Conservation (phyloP, 2,797 vertebrate genomes). For the Lepidocolaptes lacrymiger region DNA sequence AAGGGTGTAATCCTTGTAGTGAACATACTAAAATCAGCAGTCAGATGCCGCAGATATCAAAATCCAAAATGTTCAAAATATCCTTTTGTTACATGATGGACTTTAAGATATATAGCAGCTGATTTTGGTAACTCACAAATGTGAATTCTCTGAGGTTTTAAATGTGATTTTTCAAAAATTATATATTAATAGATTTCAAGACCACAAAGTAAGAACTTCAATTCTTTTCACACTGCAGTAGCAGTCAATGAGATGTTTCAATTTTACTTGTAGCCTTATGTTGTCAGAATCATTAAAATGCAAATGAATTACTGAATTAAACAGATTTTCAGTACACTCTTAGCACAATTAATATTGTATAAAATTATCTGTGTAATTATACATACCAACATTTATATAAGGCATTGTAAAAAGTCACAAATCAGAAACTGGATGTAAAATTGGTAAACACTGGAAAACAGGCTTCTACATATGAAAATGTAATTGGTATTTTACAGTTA, state of each 20-base stretch:
- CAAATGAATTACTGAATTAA: constrained; percentile 79
- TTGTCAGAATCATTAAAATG: constrained; percentile 78
- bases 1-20: not conserved
- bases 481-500: constrained; percentile 45
- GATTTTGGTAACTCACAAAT: not conserved
- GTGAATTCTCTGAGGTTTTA: not conserved
- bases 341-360: constrained; percentile 79
- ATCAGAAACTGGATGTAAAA: constrained; percentile 65
- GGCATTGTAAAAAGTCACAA: constrained; percentile 69
- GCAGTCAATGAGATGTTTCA: constrained; percentile 70
- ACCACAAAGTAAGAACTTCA: constrained; percentile 50
- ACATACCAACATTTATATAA: constrained; percentile 72
- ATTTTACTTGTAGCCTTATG: constrained; percentile 71
- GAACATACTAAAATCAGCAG: not conserved
- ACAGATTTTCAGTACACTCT: constrained; percentile 70
- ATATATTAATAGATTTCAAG: constrained; percentile 35
- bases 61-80: not conserved
- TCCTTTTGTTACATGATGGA: not conserved
- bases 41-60: not conserved
- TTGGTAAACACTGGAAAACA: constrained; percentile 40
- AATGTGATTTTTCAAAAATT: constrained; percentile 29
- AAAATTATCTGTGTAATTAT: constrained; percentile 78
- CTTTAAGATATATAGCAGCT: not conserved
- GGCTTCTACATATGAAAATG: constrained; percentile 49
- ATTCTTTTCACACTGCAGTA: constrained; percentile 39